These are phyloP conservation scores for Capricornis sumatraensis DNA, from an alignment of 2,113 vertebrate species.

Conservation along the genomic window DNA sequence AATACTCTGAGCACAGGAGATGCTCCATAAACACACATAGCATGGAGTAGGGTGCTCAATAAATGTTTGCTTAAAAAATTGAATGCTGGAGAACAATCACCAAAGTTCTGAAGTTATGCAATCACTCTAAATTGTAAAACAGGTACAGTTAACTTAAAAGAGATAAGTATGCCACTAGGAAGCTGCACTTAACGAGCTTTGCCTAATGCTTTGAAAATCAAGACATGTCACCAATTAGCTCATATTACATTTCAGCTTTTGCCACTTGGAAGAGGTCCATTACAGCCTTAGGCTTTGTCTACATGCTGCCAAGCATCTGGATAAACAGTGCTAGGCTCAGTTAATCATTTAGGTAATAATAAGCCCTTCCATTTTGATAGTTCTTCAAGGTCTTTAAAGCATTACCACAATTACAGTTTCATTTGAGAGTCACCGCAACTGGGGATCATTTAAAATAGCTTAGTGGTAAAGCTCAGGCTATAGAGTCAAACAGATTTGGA, in stretches of 20 bases:
- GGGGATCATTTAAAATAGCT: constrained; percentile 19
- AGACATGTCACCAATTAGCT: constrained; percentile 27
- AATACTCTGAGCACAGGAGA: neutral
- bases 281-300: constrained; percentile 32
- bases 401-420: neutral
- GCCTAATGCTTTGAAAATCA: constrained; percentile 35
- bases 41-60: neutral
- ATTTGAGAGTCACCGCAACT: constrained; percentile 23
- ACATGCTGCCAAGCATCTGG: constrained; percentile 41
- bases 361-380: constrained; percentile 36
- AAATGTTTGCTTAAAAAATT: constrained; percentile 19
- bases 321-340: constrained; percentile 44
- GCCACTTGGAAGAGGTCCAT: constrained; percentile 38
- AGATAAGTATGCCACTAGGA: neutral
- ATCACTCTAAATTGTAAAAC: neutral
- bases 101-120: neutral
- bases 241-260: constrained; percentile 42
- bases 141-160: constrained; percentile 39
- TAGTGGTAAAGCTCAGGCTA: neutral
- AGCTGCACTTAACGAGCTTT: neutral
- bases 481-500: neutral
- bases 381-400: constrained; percentile 38
- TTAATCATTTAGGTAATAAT: constrained; percentile 33
- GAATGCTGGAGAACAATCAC: constrained; percentile 7
- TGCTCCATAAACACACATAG: neutral